A percentile compares a stretch with the other conserved stretches of the same genome.
Conservation (phyloP, 2,113 vertebrate genomes). For the Corythaixoides concolor region DNA sequence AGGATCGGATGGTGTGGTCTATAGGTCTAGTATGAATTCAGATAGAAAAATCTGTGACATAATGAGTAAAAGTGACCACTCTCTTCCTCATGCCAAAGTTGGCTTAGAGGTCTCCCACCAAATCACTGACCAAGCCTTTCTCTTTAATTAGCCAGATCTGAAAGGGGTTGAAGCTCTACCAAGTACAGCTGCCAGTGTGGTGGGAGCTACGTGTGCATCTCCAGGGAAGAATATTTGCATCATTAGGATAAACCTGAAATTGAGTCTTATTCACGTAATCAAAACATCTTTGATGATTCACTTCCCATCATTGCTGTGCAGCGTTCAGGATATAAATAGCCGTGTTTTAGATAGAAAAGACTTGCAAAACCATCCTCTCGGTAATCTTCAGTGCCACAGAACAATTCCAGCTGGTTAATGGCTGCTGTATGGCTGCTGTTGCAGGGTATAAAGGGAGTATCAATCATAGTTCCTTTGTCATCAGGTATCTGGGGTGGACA, state of each 20-base stretch:
- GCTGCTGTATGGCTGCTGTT: neutral
- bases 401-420: neutral
- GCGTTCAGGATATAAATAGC: slow-evolving; percentile 20
- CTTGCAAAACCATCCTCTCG: neutral
- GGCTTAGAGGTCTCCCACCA: neutral
- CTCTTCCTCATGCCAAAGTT: neutral
- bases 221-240: neutral
- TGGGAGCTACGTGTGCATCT: neutral
- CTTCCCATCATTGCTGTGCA: neutral
- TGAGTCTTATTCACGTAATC: slow-evolving; percentile 44
- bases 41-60: neutral
- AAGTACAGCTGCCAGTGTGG: neutral
- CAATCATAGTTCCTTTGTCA: neutral
- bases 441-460: neutral
- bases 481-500: neutral
- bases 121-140: neutral
- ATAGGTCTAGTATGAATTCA: neutral
- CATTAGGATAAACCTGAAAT: slow-evolving; percentile 19
- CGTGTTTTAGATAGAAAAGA: neutral
- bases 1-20: neutral
- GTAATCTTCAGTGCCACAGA: neutral
- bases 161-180: neutral
- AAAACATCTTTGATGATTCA: slow-evolving; percentile 52
- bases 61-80: neutral
- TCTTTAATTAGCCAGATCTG: neutral